Base-by-base conservation (phyloP, 1,140 invertebrate genomes). In the Trachymyrmex cornetzi region DNA sequence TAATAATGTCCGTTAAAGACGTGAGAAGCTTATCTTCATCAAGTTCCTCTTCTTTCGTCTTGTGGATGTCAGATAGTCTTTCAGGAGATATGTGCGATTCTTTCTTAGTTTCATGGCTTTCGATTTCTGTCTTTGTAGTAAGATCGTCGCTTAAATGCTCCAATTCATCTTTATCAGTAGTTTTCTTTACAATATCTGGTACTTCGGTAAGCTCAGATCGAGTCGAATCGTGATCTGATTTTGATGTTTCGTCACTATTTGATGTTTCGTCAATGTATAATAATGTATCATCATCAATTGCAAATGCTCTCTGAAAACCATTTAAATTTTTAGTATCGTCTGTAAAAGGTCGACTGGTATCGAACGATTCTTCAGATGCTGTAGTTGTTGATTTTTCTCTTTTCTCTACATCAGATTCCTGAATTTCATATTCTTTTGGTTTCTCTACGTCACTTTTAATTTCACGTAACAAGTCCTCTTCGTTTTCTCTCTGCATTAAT, bases 331-430 rank as follows among this genome's bases (percentile, higher is more conserved):
- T 16, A 0, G 22, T 12, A 6, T 59, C 64, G 19, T 59, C 24
- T 59, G 57, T 16, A 22, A 44, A 14, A 22, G 67, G 27, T 34
- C 5, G 66, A 38, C 11, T 72, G 3, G n/a, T 30, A 61, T 74
- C 55, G 1, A 14, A 61, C 1, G 44, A 7, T 74, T 63, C 57
- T 74, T 84, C 69, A 22, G 22, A 34, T 19, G 16, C 1, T 61
- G 34, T 9, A 61, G n/a, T 63, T 14, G 57, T 61, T 24, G 44
- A 24, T 71, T 55, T 59, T 55, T 69, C 66, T 0, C n/a, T 69
- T 72, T 85, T 86, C 14, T 80, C 66, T 38, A 81, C 57, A 9
- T 89, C 82, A 9, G 44, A 38, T 66, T 85, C 24, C 9, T 75
- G 69, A 30, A n/a, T 38, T 44, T 63, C 27, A 50, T n/a, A 61